Base-by-base conservation (phyloP, 2,888 invertebrate genomes). In the Prosopocoilus inquinatus region DNA sequence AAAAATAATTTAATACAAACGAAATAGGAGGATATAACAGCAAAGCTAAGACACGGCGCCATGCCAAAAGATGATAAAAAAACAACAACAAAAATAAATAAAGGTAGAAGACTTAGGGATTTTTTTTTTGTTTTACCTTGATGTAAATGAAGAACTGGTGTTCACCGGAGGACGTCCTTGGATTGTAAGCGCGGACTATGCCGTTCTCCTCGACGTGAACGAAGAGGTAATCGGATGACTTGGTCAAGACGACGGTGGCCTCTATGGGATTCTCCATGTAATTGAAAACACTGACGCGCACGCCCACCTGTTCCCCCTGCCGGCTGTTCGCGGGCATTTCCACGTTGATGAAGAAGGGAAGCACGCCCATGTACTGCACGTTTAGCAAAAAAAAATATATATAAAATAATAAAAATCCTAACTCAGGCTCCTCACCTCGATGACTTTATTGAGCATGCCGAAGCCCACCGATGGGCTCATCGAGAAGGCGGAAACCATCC, bases 111-210 rank as follows among this genome's bases (percentile, higher is more conserved):
- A n/a, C n/a, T n/a, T n/a, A n/a, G n/a, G n/a, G n/a, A n/a, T n/a
- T n/a, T n/a, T n/a, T n/a, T n/a, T n/a, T 3, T 28, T 28, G 4
- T 28, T 50, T 49, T 48, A 73, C 72, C 65, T 72, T 72, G 50
- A 94, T 86, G 80, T 89, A 95, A 66, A 96, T 86, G 75, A 96
- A 91, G 79, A 96, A 95, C 76, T 97, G 96, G 79, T 96, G 94
- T 76, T 96, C 95, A 56, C 96, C 96, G 74, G 85, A 89, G 1
- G 94, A 91, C 2, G 94, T 94, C 59, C 91, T 83, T 0, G 96
- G 96, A 76, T 88, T 90, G 78, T 96, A 96, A 0, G 95, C 91
- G 0, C 88, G 83, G 48, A 91, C 91, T 53, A 91, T 87, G 50
- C 94, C 94, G 67, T 91, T 86, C 67, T 90, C 87, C 75, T 94